A percentile compares a stretch with the other conserved stretches of the same genome.
phyloP scores from a whole-genome alignment of 2,797 vertebrate species.

The Helarctos malayanus region DNA sequence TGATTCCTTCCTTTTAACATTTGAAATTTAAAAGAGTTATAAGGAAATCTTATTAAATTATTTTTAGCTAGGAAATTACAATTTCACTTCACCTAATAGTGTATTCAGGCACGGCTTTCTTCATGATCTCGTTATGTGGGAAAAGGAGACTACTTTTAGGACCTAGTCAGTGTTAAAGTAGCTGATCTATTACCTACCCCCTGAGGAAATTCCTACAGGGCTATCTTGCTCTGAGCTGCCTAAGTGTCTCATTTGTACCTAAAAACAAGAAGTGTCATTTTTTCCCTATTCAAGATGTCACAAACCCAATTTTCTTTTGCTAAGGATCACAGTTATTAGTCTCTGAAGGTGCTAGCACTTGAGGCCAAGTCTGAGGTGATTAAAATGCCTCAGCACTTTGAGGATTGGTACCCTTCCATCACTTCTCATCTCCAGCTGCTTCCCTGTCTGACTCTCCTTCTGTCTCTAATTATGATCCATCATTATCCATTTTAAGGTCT shows the following conservation, averaged over 20 bases:
- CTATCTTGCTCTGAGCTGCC: constrained; percentile 51
- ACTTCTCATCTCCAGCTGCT: constrained; percentile 61
- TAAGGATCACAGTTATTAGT: constrained; percentile 77
- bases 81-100: constrained; percentile 6
- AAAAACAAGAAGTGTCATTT: constrained; percentile 80
- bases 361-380: constrained; percentile 68
- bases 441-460: constrained; percentile 66
- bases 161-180: constrained; percentile 40
- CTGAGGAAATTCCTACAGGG: constrained; percentile 57
- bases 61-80: constrained; percentile 44
- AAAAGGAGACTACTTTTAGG: constrained; percentile 37
- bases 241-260: constrained; percentile 82
- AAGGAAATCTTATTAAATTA: constrained; percentile 43
- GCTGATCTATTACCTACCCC: constrained; percentile 64
- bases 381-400: constrained; percentile 76
- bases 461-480: constrained; percentile 75
- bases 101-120: neutral
- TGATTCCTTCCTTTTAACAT: constrained; percentile 54
- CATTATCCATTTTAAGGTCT: constrained; percentile 73
- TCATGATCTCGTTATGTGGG: neutral
- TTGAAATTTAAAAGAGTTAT: constrained; percentile 14
- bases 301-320: constrained; percentile 76
- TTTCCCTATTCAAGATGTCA: constrained; percentile 79
- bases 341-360: constrained; percentile 69
- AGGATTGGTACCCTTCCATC: constrained; percentile 64